Conservation (phyloP, 2,888 invertebrate genomes). For the Autographa gamma region DNA sequence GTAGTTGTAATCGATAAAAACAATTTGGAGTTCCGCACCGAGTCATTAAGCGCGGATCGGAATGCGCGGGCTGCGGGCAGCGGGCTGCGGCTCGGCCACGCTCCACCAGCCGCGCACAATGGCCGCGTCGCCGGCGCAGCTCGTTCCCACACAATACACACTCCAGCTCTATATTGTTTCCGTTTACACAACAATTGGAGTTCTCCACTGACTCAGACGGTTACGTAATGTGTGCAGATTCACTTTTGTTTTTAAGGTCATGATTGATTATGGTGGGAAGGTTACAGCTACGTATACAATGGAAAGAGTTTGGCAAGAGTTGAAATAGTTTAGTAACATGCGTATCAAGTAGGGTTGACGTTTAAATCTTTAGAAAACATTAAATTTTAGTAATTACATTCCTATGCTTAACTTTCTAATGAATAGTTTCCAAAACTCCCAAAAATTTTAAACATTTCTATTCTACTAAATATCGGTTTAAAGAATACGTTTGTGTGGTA, state of each 20-base stretch:
- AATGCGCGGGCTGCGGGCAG: slow-evolving; percentile 13
- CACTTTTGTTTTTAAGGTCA: slow-evolving; percentile 46
- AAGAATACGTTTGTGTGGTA: no score
- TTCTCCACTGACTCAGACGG: slow-evolving; percentile 37
- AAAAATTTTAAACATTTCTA: no score
- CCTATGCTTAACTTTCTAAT: no score
- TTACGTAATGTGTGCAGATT: slow-evolving; percentile 40
- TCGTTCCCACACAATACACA: background rate
- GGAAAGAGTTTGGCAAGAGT: no score
- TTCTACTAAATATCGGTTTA: no score
- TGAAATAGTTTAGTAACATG: no score
- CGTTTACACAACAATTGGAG: slow-evolving; percentile 38
- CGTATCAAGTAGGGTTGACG: no score
- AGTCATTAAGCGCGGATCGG: slow-evolving; percentile 23
- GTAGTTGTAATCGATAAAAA: slow-evolving; percentile 37
- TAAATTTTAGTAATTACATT: no score
- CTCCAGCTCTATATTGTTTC: slow-evolving; percentile 34
- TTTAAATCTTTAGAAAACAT: no score
- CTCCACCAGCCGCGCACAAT: slow-evolving; percentile 39
- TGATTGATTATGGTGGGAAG: slow-evolving; percentile 24
- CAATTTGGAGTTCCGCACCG: slow-evolving; percentile 29
- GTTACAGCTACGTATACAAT: background rate
- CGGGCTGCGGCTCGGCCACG: slow-evolving; percentile 29
- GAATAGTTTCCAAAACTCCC: no score
- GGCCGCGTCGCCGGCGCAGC: slow-evolving; percentile 12